phyloP scores from a whole-genome alignment of 2,888 invertebrate species.

The Mayetiola destructor region DNA sequence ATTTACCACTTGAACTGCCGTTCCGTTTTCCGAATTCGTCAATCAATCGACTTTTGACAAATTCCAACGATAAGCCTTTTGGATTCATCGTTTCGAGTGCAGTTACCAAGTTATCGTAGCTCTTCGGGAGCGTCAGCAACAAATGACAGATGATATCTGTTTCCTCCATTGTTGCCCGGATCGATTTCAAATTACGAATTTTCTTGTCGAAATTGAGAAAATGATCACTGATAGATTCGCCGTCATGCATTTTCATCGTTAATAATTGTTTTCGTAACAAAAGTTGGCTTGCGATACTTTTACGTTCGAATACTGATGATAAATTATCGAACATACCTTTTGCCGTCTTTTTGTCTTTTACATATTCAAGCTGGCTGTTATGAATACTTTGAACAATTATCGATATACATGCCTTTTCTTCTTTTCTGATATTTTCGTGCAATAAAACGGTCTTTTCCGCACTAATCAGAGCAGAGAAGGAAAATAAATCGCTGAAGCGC shows the following conservation, averaged over 20 bases:
- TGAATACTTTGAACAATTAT: neutral
- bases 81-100: conserved; percentile 16
- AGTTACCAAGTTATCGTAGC: conserved; percentile 20
- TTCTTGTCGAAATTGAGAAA: conserved; percentile 18
- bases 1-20: neutral
- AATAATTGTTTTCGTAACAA: neutral
- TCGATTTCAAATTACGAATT: conserved; percentile 19
- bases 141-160: conserved; percentile 20
- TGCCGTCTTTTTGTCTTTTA: neutral
- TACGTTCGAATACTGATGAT: neutral
- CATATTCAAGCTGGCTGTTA: neutral
- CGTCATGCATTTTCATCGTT: neutral
- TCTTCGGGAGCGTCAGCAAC: conserved; percentile 19
- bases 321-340: neutral
- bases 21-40: neutral
- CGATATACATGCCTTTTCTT: neutral
- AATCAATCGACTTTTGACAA: neutral
- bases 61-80: neutral
- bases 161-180: conserved; percentile 19
- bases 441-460: too few relatives aligned
- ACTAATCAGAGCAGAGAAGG: too few relatives aligned
- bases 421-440: neutral
- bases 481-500: too few relatives aligned
- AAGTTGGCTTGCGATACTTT: neutral
- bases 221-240: neutral